Percentiles rank a stretch among this genome's conserved stretches.
Evolutionary conservation across 2,797 vertebrate species (phyloP).

Genomic region (Parauchenoglanis punctatus): DNA sequence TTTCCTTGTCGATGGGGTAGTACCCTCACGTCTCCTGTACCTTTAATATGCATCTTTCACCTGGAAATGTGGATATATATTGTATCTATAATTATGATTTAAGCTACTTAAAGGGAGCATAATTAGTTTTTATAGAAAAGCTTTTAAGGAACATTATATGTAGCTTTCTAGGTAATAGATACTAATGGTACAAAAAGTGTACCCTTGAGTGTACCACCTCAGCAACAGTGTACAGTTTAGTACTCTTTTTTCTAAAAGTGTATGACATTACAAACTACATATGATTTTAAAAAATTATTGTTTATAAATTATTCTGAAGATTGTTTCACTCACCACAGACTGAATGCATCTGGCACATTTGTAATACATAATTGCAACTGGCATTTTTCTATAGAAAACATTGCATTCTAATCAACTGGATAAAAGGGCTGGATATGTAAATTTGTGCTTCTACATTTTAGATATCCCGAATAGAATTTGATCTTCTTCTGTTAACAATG

Average conservation of each 20-base stretch:
- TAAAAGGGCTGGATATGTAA: constrained; percentile 55
- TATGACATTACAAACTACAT: constrained; percentile 3
- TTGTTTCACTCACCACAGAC: not conserved
- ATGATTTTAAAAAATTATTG: not conserved
- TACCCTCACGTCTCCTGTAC: not conserved
- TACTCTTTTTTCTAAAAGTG: constrained; percentile 3
- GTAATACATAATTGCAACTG: constrained; percentile 21
- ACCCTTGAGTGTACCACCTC: not conserved
- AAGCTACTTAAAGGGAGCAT: not conserved
- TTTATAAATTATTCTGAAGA: not conserved
- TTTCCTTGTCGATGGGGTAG: not conserved
- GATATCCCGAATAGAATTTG: not conserved
- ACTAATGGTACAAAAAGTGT: not conserved
- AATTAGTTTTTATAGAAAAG: not conserved
- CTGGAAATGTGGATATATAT: not conserved
- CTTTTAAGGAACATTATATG: not conserved
- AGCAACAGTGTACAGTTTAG: not conserved
- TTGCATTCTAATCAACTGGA: constrained; percentile 37
- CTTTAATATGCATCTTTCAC: not conserved
- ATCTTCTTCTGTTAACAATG: not conserved
- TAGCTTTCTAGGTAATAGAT: not conserved
- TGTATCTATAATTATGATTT: not conserved
- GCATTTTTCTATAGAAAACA: constrained; percentile 2
- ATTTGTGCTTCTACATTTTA: constrained; percentile 19
- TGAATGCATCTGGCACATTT: not conserved